Evolutionary conservation across 2,797 vertebrate genomes (phyloP), one percentile per base, ranked within the genome.

Genomic region (Falco berigora): DNA sequence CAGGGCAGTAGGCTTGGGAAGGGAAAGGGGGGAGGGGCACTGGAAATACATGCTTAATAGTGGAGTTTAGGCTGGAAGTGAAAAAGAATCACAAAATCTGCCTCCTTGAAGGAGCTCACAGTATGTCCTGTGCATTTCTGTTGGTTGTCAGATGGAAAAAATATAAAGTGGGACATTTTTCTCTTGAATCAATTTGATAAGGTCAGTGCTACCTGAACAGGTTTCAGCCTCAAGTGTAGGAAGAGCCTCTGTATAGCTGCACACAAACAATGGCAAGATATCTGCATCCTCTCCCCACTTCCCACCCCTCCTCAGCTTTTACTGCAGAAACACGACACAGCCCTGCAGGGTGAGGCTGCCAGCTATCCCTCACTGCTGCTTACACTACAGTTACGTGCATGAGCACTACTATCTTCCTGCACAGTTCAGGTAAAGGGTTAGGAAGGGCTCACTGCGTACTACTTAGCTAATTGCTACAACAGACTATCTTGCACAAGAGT

Each of bases 191-290:
- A 71, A 80, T 71, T 89, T 12, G 0, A 36, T 92, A 91, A 87
- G 83, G 83, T 91, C 90, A 77, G 74, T 32, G 71, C 68, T 81
- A 88, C 53, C 86, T 55, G 47, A 92, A 80, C 16, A 67, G 80
- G 61, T 66, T 92, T 77, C 84, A 38, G 68, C 18, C 84, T 80
- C 61, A 20, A 53, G 56, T 3, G 38, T 6, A 91, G 50, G 61
- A 55, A 59, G 44, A 80, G 34, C 14, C 36, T 44, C 49, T 14
- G 8, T 44, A 30, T 0, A 44, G 64, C 53, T 71, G 58, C 78
- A 67, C 9, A 30, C 67, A 76, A 90, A 81, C 47, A 73, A 62
- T 1, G 4, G 44, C 72, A 88, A 23, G 7, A 4, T 3, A n/a
- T 19, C 55, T 36, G 55, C 71, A 40, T 56, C 40, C 52, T 58